Percentiles rank a stretch among this genome's conserved stretches.
Evolutionary conservation across 2,888 invertebrate genomes (phyloP).

Genomic region (Platerodrilus igneus): DNA sequence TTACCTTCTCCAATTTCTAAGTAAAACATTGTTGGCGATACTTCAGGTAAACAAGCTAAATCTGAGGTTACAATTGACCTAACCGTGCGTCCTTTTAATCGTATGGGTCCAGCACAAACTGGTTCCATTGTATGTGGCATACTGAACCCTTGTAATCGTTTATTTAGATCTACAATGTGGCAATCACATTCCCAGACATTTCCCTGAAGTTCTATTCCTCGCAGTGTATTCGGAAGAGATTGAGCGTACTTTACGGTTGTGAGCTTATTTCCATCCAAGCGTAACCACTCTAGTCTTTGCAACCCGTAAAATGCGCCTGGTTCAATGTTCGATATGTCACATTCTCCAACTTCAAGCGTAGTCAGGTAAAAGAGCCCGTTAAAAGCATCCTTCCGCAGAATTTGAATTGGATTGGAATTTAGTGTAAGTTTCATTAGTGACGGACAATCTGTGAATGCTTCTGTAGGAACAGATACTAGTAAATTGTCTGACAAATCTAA

Average conservation of each 20-base stretch:
- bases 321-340: conserved; percentile 72
- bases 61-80: conserved; percentile 64
- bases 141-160: conserved; percentile 72
- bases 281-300: conserved; percentile 76
- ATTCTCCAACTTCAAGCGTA: conserved; percentile 75
- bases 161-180: conserved; percentile 68
- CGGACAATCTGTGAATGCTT: conserved; percentile 71
- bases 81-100: conserved; percentile 63
- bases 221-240: conserved; percentile 69
- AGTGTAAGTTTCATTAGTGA: conserved; percentile 79
- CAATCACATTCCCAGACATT: conserved; percentile 91
- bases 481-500: conserved; percentile 81
- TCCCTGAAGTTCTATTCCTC: conserved; percentile 76
- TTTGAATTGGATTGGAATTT: conserved; percentile 76
- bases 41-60: conserved; percentile 76
- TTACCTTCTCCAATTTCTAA: conserved; percentile 75
- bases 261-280: conserved; percentile 77
- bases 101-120: conserved; percentile 65
- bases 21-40: conserved; percentile 68
- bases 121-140: conserved; percentile 76
- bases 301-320: conserved; percentile 77
- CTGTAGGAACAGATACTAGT: conserved; percentile 71
- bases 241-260: conserved; percentile 62
- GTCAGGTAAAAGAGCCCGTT: conserved; percentile 70
- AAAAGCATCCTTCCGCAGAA: conserved; percentile 67